phyloP scores from a whole-genome alignment of 2,888 invertebrate genomes.

The Ormyrus nitidulus region DNA sequence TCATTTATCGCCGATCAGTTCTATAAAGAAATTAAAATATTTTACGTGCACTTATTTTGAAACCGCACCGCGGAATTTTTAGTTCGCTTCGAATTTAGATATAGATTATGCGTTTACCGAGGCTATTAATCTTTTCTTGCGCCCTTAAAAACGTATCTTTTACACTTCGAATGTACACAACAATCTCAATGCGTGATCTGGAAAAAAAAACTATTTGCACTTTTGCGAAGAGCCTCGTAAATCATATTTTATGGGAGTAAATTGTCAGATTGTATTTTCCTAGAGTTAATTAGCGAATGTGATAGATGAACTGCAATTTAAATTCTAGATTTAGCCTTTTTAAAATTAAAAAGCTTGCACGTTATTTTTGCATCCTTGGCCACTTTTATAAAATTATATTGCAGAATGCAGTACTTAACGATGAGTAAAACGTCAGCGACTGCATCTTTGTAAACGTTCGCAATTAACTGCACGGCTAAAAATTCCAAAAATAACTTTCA shows the following conservation, averaged over 20 bases:
- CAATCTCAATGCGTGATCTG: neutral
- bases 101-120: conserved; percentile 19
- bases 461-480: no score
- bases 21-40: conserved; percentile 3
- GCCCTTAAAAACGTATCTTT: conserved; percentile 17
- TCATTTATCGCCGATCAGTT: neutral
- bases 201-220: neutral
- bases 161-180: conserved; percentile 1
- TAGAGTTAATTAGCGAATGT: conserved; percentile 3
- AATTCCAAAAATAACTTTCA: no score
- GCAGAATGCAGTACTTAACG: no score
- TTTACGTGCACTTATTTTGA: neutral
- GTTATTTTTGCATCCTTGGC: no score
- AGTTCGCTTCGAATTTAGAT: neutral
- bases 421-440: no score
- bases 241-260: conserved; percentile 3
- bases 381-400: no score
- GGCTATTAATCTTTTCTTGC: conserved; percentile 33
- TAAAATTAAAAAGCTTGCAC: no score
- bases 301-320: conserved; percentile 6
- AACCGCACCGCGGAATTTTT: neutral
- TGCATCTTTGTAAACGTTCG: no score
- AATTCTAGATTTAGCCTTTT: no score
- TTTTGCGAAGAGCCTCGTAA: conserved; percentile 6
- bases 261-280: neutral